These are phyloP conservation scores for Agriopis aurantiaria DNA, from an alignment of 2,888 invertebrate species.

Conservation along the genomic window DNA sequence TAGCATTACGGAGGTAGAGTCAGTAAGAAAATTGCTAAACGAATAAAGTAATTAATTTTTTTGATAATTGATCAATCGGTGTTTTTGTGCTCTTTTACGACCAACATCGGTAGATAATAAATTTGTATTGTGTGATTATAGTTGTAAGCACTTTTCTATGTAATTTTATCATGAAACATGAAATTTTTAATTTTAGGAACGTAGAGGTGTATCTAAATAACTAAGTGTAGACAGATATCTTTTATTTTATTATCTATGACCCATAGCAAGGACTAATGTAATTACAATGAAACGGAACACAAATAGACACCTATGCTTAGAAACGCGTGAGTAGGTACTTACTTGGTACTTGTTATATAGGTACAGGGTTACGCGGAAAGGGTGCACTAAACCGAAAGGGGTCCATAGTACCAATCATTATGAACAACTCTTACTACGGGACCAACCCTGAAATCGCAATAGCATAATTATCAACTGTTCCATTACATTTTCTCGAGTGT, in stretches of 20 bases:
- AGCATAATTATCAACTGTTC: too few relatives aligned
- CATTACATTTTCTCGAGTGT: too few relatives aligned
- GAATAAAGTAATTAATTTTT: conserved; percentile 38
- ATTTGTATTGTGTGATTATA: conserved; percentile 25
- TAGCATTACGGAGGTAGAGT: conserved; percentile 25
- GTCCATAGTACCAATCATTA: too few relatives aligned
- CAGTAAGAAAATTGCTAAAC: conserved; percentile 34
- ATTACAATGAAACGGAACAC: conserved; percentile 1
- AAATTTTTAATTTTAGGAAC: conserved; percentile 21
- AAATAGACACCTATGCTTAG: neutral
- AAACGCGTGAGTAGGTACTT: conserved; percentile 54
- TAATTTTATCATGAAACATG: conserved; percentile 28
- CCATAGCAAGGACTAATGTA: neutral
- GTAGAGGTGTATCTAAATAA: conserved; percentile 8
- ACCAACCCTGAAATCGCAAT: too few relatives aligned
- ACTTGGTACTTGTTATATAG: too few relatives aligned
- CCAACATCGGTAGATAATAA: conserved; percentile 27
- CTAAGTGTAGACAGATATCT: neutral
- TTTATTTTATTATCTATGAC: neutral
- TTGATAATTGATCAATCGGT: conserved; percentile 33
- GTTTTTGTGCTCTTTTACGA: conserved; percentile 34
- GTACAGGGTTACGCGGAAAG: too few relatives aligned
- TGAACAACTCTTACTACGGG: too few relatives aligned
- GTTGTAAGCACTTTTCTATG: conserved; percentile 31
- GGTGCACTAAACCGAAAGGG: too few relatives aligned